These are phyloP conservation scores for Fissipunctia ypsillon DNA, from an alignment of 2,888 invertebrate species.

Conservation along the genomic window DNA sequence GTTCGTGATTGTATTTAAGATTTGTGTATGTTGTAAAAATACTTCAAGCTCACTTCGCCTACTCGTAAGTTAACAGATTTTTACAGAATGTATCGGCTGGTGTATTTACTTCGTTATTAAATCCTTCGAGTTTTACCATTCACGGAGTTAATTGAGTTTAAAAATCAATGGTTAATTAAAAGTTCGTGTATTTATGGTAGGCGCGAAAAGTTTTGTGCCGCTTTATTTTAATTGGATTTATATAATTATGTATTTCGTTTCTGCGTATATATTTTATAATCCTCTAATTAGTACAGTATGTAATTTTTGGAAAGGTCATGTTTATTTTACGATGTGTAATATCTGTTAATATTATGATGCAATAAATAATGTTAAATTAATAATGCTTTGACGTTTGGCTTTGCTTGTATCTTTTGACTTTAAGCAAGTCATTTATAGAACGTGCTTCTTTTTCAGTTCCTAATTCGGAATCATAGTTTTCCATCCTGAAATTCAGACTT, in stretches of 20 bases:
- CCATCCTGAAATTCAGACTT: background rate
- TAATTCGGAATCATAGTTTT: background rate
- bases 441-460: background rate
- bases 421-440: background rate
- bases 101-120: background rate
- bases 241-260: background rate
- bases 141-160: constrained; percentile 20
- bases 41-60: background rate
- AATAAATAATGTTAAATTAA: background rate
- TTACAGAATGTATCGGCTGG: background rate
- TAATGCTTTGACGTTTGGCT: too few species aligned
- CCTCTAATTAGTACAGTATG: background rate
- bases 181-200: constrained; percentile 21
- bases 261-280: constrained; percentile 5
- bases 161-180: constrained; percentile 45
- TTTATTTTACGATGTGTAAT: background rate
- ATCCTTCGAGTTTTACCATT: constrained; percentile 38
- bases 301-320: constrained; percentile 16
- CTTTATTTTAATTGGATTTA: constrained; percentile 37
- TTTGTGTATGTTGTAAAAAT: too few species aligned
- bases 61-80: background rate
- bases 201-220: constrained; percentile 24
- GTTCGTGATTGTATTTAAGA: too few species aligned
- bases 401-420: background rate
- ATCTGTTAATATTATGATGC: background rate